Base-by-base conservation (phyloP, 1,140 invertebrate species). In the Plodia interpunctella region DNA sequence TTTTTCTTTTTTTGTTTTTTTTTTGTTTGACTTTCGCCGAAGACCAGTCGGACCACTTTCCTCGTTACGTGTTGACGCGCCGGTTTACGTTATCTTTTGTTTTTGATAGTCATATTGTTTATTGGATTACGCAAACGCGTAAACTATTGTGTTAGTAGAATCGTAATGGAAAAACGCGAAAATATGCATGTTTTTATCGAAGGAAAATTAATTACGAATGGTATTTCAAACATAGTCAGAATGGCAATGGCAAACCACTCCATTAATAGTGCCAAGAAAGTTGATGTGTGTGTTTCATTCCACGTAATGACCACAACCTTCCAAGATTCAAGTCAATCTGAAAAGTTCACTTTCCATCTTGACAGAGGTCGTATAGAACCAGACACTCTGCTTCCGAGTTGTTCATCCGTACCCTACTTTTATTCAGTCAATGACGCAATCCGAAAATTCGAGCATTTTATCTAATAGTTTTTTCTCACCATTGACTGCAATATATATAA, bases 1-100 rank as follows among this genome's bases (percentile, higher is more conserved):
- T 13, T 5, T 9, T 25, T 25, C 6, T 25, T 25, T 2, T 25
- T 25, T 25, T n/a, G n/a, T 6, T 25, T 25, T 32, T 32, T 44
- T 44, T 44, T 44, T 44, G 38, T 44, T 44, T 10, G 38, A n/a
- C 38, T 44, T 44, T 44, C 38, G 38, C 38, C 38, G 38, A 5
- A 11, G 38, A 44, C 38, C 38, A n/a, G 38, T 44, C 13, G 13
- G 38, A 10, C 38, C 38, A 44, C 38, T 44, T 44, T 44, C 38
- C 13, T 44, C 10, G 13, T 44, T 44, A 44, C 38, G 38, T 44
- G 1, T 44, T 15, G 8, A 44, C 38, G 38, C 38, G 13, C 38
- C 1, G 38, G 15, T 17, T 44, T 44, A 9, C 11, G 30, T 32
- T 32, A 17, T 44, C 38, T 44, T 44, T 44, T 44, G 38, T 44